Conservation (phyloP, 2,113 vertebrate species). For the Anhinga rufa region DNA sequence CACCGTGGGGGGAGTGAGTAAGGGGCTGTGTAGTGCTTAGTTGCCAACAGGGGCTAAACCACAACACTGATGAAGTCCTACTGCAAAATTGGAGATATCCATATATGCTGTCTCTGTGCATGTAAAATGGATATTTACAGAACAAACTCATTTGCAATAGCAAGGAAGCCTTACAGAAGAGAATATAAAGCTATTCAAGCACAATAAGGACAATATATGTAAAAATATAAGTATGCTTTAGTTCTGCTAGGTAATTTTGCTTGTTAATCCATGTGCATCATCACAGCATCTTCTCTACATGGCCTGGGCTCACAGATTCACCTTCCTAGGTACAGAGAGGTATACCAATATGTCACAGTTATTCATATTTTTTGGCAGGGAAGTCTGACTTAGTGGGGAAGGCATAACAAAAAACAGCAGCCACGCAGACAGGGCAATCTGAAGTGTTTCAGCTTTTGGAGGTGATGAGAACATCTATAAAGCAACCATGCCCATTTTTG, state of each 20-base stretch:
- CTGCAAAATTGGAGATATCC: neutral
- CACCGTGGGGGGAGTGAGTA: no score
- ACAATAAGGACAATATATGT: neutral
- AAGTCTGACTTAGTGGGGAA: neutral
- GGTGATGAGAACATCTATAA: neutral
- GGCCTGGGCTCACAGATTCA: neutral
- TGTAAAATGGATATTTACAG: neutral
- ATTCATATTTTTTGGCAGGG: neutral
- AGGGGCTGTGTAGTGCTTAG: no score
- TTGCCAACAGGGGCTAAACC: no score
- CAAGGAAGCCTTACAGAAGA: neutral
- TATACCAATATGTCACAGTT: neutral
- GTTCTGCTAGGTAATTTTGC: neutral
- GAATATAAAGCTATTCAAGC: neutral
- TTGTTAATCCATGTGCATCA: neutral
- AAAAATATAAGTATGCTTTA: neutral
- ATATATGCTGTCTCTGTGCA: neutral
- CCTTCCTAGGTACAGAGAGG: neutral
- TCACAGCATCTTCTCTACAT: neutral
- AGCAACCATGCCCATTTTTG: neutral
- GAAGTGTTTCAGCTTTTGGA: neutral
- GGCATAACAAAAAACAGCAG: neutral
- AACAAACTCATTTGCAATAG: neutral
- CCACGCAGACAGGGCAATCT: accelerated
- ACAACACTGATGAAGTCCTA: neutral